Evolutionary conservation across 2,797 vertebrate species (phyloP).

Genomic region (Pangasius larnaudii): DNA sequence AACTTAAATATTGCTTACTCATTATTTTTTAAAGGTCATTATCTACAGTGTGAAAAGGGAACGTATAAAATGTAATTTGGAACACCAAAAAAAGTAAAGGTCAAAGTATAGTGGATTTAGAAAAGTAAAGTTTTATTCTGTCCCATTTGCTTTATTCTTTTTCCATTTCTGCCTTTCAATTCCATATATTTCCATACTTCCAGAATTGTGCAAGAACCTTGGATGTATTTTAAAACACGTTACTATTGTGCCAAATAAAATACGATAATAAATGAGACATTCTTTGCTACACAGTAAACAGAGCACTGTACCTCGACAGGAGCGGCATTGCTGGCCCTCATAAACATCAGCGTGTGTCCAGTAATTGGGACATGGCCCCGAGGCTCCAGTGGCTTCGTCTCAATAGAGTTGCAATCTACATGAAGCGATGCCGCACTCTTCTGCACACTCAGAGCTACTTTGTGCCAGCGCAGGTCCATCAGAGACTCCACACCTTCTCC

Average conservation of each 20-base stretch:
- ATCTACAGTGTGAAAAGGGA: too few species aligned
- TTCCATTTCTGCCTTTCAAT: not conserved
- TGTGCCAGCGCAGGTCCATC: constrained; percentile 90
- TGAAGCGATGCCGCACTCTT: constrained; percentile 77
- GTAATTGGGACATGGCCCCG: constrained; percentile 62
- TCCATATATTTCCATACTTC: not conserved
- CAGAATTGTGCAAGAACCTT: not conserved
- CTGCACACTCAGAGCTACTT: constrained; percentile 84
- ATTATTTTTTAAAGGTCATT: constrained; percentile 11
- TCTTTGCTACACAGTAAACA: not conserved
- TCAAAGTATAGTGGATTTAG: not conserved
- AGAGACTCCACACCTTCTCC: constrained; percentile 83
- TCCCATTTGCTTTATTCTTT: not conserved
- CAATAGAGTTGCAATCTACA: constrained; percentile 86
- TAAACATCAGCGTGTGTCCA: constrained; percentile 84
- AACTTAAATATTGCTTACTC: not conserved
- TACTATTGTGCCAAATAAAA: not conserved
- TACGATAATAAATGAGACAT: too few species aligned
- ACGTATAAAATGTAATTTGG: too few species aligned
- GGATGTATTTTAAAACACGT: not conserved
- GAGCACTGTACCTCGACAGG: constrained; percentile 77
- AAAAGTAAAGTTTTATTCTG: too few species aligned
- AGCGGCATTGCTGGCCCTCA: constrained; percentile 78
- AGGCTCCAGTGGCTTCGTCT: constrained; percentile 82
- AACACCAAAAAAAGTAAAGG: not conserved